Percentiles rank a stretch among this genome's conserved stretches.
Evolutionary conservation across 2,113 vertebrate species (phyloP).

Genomic region (Pseudorasbora parva): DNA sequence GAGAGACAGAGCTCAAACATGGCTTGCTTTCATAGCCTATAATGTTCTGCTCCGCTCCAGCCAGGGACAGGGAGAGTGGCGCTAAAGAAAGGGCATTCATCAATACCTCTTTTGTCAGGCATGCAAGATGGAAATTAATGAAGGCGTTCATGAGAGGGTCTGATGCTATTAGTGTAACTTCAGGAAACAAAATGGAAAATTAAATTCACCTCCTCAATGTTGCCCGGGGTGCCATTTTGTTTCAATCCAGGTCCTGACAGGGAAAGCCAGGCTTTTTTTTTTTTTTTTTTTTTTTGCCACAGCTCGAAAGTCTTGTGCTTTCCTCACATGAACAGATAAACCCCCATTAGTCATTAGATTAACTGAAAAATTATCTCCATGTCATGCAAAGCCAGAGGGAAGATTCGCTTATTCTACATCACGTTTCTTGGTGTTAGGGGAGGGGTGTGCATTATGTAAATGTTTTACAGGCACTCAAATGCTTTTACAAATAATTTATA

Average conservation of each 20-base stretch:
- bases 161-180: slow-evolving; percentile 30
- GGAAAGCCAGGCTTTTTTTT: not conserved
- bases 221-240: slow-evolving; percentile 36
- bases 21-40: slow-evolving; percentile 9
- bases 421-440: slow-evolving; percentile 2
- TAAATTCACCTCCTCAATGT: slow-evolving; percentile 2
- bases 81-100: slow-evolving; percentile 26
- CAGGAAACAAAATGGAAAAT: slow-evolving; percentile 33
- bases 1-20: slow-evolving; percentile 18
- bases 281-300: not conserved
- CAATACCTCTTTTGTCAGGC: slow-evolving; percentile 29
- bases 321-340: slow-evolving; percentile 27
- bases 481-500: slow-evolving; percentile 5
- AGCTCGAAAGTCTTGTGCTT: not conserved
- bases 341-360: not conserved
- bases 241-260: slow-evolving; percentile 4
- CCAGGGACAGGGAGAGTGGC: not conserved
- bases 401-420: slow-evolving; percentile 9
- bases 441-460: slow-evolving; percentile 28
- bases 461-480: not conserved
- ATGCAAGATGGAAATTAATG: slow-evolving; percentile 25
- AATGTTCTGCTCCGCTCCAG: slow-evolving; percentile 9
- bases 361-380: slow-evolving; percentile 33
- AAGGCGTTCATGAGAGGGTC: slow-evolving; percentile 3
- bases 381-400: slow-evolving; percentile 4